A percentile compares a stretch with the other conserved stretches of the same genome.
phyloP scores from a whole-genome alignment of 1,140 invertebrate species.

The Rhizoglyphus robini region DNA sequence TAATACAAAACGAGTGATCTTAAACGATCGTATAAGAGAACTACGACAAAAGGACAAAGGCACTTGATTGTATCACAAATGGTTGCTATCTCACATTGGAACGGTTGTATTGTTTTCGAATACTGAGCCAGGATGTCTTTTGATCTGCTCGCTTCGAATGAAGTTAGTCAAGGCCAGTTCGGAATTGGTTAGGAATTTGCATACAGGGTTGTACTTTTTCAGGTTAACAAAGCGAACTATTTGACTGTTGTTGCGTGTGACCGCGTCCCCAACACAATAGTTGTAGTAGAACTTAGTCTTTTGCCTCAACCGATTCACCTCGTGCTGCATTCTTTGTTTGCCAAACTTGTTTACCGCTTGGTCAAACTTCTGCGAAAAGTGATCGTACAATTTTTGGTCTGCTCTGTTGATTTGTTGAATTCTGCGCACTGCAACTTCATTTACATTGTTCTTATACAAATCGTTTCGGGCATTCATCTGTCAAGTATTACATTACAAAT shows the following conservation, averaged over 20 bases:
- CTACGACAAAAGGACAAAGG: too few relatives aligned
- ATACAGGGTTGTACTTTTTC: not conserved
- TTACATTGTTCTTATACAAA: conserved; percentile 20
- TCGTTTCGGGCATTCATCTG: conserved; percentile 23
- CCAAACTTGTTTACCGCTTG: conserved; percentile 29
- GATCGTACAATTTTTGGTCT: conserved; percentile 31
- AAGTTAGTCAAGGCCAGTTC: conserved; percentile 15
- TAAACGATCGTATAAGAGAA: too few relatives aligned
- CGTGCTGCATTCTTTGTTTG: conserved; percentile 27
- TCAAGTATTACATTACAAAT: not conserved
- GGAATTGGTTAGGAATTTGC: conserved; percentile 12
- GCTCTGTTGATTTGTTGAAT: conserved; percentile 28
- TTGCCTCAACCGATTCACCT: conserved; percentile 21
- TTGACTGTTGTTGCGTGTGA: not conserved
- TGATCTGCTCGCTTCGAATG: conserved; percentile 9
- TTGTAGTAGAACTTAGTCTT: conserved; percentile 24
- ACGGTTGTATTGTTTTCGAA: too few relatives aligned
- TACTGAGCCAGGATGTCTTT: conserved; percentile 16
- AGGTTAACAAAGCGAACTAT: conserved; percentile 9
- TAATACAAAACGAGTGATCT: too few relatives aligned
- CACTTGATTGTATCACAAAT: too few relatives aligned
- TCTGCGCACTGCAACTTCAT: not conserved
- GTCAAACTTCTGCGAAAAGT: conserved; percentile 31
- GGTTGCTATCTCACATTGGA: too few relatives aligned
- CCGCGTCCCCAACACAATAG: conserved; percentile 23